These are phyloP conservation scores for Lysandra coridon DNA, from an alignment of 2,888 invertebrate genomes.

Conservation along the genomic window DNA sequence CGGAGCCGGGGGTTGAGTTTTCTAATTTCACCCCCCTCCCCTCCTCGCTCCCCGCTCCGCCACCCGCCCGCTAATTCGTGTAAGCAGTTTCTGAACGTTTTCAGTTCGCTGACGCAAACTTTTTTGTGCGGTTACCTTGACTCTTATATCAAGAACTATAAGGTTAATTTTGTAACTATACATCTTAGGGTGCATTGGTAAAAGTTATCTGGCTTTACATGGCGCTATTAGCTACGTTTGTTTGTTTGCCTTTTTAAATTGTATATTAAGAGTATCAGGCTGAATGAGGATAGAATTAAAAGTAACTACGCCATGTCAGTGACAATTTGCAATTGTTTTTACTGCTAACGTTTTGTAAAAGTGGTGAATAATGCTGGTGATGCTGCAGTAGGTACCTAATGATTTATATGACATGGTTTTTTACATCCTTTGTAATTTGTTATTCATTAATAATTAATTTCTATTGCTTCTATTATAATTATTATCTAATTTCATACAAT, in stretches of 20 bases:
- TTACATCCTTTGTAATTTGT: too few species aligned
- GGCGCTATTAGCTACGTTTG: constrained; percentile 78
- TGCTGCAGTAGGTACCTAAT: neutral
- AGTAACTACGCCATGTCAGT: constrained; percentile 39
- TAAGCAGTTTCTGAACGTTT: constrained; percentile 80
- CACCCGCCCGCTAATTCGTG: constrained; percentile 78
- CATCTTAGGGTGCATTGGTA: constrained; percentile 44
- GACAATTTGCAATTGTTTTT: constrained; percentile 35
- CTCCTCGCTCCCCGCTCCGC: constrained; percentile 60
- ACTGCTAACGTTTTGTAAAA: constrained; percentile 23
- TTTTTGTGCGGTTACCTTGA: constrained; percentile 41
- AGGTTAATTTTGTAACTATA: constrained; percentile 47
- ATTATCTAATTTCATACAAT: too few species aligned
- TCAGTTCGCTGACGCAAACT: constrained; percentile 65
- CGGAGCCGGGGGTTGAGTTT: constrained; percentile 70
- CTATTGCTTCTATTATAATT: too few species aligned
- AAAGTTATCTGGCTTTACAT: constrained; percentile 73
- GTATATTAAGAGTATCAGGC: constrained; percentile 76
- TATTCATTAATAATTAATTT: too few species aligned
- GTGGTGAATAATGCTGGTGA: neutral
- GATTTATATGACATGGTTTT: neutral
- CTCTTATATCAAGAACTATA: constrained; percentile 48
- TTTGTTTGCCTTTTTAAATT: constrained; percentile 79
- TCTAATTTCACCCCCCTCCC: constrained; percentile 74
- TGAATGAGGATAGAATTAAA: constrained; percentile 54